Conservation (phyloP, 2,888 invertebrate species). For the Drosophila koepferae region DNA sequence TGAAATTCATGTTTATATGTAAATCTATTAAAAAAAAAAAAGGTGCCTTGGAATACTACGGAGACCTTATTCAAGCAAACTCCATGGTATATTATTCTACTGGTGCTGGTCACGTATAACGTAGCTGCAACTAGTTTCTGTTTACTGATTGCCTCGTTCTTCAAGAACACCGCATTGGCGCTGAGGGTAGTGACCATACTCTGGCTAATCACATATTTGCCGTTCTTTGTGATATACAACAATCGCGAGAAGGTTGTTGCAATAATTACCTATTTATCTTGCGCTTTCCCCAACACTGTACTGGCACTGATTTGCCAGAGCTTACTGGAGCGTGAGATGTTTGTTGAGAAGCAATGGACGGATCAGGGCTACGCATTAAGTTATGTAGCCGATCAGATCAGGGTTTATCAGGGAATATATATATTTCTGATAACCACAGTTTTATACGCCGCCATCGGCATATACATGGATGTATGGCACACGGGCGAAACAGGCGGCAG, state of each 20-base stretch:
- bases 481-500: conserved; percentile 32
- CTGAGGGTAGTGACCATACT: conserved; percentile 89
- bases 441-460: conserved; percentile 88
- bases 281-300: conserved; percentile 89
- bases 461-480: conserved; percentile 85
- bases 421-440: conserved; percentile 30
- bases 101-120: conserved; percentile 89
- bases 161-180: conserved; percentile 91
- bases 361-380: conserved; percentile 19
- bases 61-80: conserved; percentile 89
- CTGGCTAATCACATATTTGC: conserved; percentile 90
- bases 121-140: conserved; percentile 89
- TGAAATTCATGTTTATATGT: not conserved
- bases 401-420: conserved; percentile 18
- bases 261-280: conserved; percentile 37
- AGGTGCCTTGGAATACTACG: conserved; percentile 84
- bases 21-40: not conserved
- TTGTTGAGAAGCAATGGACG: conserved; percentile 22
- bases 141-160: conserved; percentile 91
- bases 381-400: conserved; percentile 17
- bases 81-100: conserved; percentile 88
- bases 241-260: conserved; percentile 33
- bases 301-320: conserved; percentile 86
- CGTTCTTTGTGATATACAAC: conserved; percentile 88
- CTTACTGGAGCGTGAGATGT: conserved; percentile 55